Evolutionary conservation across 2,888 invertebrate genomes (phyloP).

Genomic region (Brachyptera putata): DNA sequence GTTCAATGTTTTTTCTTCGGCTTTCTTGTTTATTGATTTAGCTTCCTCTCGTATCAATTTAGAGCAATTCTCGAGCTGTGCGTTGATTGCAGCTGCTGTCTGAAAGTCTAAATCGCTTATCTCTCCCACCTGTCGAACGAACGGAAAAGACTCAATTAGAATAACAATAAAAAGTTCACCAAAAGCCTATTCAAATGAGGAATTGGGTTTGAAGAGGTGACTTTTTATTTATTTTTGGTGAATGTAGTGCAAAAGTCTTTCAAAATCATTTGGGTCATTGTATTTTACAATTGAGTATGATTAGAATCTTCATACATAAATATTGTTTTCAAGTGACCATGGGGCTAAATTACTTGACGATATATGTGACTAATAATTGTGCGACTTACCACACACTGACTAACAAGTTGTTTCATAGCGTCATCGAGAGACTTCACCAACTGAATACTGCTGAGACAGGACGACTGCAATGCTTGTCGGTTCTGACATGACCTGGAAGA

Average conservation of each 20-base stretch:
- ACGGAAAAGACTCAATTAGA: too few species aligned
- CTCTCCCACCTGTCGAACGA: slow-evolving; percentile 39
- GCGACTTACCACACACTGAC: slow-evolving; percentile 27
- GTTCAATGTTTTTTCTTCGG: neutral
- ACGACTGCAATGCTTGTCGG: slow-evolving; percentile 19
- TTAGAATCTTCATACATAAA: too few species aligned
- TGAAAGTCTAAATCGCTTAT: slow-evolving; percentile 39
- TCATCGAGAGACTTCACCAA: slow-evolving; percentile 25
- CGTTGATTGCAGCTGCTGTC: slow-evolving; percentile 38
- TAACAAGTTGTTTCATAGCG: slow-evolving; percentile 23
- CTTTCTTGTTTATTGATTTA: slow-evolving; percentile 11
- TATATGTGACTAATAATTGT: too few species aligned
- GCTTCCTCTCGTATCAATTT: slow-evolving; percentile 38
- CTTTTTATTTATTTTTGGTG: too few species aligned
- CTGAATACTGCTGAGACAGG: neutral
- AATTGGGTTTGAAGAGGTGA: too few species aligned
- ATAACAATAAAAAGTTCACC: too few species aligned
- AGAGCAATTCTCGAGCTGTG: slow-evolving; percentile 39
- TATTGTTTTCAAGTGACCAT: too few species aligned
- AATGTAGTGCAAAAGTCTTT: too few species aligned
- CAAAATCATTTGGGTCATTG: too few species aligned
- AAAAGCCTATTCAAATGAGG: too few species aligned
- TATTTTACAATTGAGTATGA: too few species aligned
- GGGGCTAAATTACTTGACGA: too few species aligned
- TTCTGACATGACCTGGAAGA: slow-evolving; percentile 27